A percentile compares a stretch with the other conserved stretches of the same genome.
phyloP scores from a whole-genome alignment of 2,797 vertebrate species.

The Neostethus bicornis region DNA sequence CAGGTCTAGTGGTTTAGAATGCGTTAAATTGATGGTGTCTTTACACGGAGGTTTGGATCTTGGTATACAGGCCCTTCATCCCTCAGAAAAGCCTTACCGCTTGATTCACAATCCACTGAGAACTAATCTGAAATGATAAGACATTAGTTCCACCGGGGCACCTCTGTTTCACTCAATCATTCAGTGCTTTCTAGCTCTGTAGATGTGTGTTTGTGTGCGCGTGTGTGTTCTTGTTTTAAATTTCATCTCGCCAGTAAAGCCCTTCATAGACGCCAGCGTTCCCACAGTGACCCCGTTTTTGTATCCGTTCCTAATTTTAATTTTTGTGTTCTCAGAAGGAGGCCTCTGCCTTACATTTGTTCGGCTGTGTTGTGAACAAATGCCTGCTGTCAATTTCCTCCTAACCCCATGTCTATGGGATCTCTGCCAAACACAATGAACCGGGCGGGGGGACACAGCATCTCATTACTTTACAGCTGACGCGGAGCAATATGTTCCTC shows the following conservation, averaged over 20 bases:
- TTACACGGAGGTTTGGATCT: conserved; percentile 27
- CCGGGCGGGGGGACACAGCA: conserved; percentile 40
- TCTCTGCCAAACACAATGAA: conserved; percentile 61
- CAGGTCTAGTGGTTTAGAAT: conserved; percentile 34
- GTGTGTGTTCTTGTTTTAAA: conserved; percentile 22
- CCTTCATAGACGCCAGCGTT: conserved; percentile 23
- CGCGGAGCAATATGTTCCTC: conserved; percentile 61
- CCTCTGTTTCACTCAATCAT: conserved; percentile 32
- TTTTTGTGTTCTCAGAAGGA: conserved; percentile 45
- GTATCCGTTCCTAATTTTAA: conserved; percentile 32
- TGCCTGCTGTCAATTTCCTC: conserved; percentile 62
- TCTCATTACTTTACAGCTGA: conserved; percentile 72
- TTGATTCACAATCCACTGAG: conserved; percentile 36
- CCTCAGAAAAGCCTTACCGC: conserved; percentile 42
- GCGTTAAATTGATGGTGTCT: conserved; percentile 44
- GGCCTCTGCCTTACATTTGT: conserved; percentile 56
- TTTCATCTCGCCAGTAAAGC: conserved; percentile 19
- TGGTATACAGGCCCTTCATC: conserved; percentile 15
- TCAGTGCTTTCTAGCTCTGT: conserved; percentile 31
- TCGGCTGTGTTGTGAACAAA: conserved; percentile 65
- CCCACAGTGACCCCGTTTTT: conserved; percentile 6
- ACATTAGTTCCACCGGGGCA: conserved; percentile 49
- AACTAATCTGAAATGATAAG: conserved; percentile 62
- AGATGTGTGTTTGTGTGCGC: conserved; percentile 12
- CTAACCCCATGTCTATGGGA: conserved; percentile 57